Base-by-base conservation (phyloP, 2,888 invertebrate genomes). In the Lochmaea crataegi region DNA sequence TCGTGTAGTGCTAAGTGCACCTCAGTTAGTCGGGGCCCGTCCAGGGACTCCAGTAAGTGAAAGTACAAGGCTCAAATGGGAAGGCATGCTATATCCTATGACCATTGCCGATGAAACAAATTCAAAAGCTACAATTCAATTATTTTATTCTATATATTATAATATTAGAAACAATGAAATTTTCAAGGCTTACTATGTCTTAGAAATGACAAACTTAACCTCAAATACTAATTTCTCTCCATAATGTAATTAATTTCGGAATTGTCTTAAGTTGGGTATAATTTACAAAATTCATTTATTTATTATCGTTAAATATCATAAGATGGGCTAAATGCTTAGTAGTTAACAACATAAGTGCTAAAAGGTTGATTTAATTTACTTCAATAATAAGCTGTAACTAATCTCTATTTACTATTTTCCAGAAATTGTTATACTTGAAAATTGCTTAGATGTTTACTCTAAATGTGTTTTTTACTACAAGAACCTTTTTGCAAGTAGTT, bases 1-100 rank as follows among this genome's bases (percentile, higher is more conserved):
- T 68, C 91, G 96, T 84, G 94, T 96, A 82, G 94, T 96, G 81
- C 93, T 96, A 81, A 94, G 94, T 82, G 94, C 92, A 82, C 81
- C 82, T 75, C 94, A 95, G 87, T 92, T 96, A 88, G 92, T 94
- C 79, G 94, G 94, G 81, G 89, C 94, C 65, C 90, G 96, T 85
- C 93, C 94, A 67, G 93, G 94, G 80, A 92, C 93, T 86, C 94
- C 95, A 86, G 93, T 94, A 90, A 91, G 91, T 87, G 80, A 79
- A 81, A 78, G 77, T 60, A 61, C 42, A 77, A 73, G 72, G 77
- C 70, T 72, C 73, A 77, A 81, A 81, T 81, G 80, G 80, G 81
- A 81, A 78, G 80, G 80, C 80, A 77, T 65, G 53, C 72, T 71
- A 65, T 32, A 57, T 53, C 70, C 70, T 70, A 42, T 41, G n/a